Evolutionary conservation across 2,888 invertebrate species (phyloP).

Genomic region (Lacanobia oleracea): DNA sequence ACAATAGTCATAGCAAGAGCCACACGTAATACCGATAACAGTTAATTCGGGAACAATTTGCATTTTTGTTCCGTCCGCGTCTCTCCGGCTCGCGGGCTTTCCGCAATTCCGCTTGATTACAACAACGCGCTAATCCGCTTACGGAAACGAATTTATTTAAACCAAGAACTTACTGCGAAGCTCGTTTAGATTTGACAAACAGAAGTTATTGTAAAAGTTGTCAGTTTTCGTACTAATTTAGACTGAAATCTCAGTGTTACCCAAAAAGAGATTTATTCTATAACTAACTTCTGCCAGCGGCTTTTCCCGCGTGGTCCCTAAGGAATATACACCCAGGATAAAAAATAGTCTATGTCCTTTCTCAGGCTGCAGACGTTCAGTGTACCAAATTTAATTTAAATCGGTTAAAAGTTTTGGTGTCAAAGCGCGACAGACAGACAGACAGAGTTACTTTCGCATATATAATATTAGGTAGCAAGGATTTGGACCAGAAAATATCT

Average conservation of each 20-base stretch:
- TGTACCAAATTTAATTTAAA: too few species aligned
- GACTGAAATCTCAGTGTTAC: background rate
- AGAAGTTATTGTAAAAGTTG: background rate
- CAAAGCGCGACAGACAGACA: too few species aligned
- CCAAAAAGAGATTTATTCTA: too few species aligned
- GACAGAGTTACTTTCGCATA: too few species aligned
- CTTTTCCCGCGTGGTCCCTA: too few species aligned
- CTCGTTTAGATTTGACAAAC: constrained; percentile 20
- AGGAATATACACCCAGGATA: too few species aligned
- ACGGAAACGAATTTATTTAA: constrained; percentile 27
- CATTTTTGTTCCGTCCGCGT: constrained; percentile 74
- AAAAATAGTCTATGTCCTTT: too few species aligned
- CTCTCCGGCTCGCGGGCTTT: constrained; percentile 58
- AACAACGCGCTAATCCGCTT: constrained; percentile 67
- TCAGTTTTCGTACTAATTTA: background rate
- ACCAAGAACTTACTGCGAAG: constrained; percentile 10
- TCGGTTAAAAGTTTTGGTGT: too few species aligned
- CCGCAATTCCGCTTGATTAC: constrained; percentile 71
- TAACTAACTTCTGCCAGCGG: too few species aligned
- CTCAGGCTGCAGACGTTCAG: too few species aligned
- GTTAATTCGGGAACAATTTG: constrained; percentile 77
- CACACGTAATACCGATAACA: constrained; percentile 27
- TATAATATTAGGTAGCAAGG: too few species aligned
- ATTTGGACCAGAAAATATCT: too few species aligned
- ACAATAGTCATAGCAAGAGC: constrained; percentile 17